Base-by-base conservation (phyloP, 2,797 vertebrate species). In the Pitangus sulphuratus region DNA sequence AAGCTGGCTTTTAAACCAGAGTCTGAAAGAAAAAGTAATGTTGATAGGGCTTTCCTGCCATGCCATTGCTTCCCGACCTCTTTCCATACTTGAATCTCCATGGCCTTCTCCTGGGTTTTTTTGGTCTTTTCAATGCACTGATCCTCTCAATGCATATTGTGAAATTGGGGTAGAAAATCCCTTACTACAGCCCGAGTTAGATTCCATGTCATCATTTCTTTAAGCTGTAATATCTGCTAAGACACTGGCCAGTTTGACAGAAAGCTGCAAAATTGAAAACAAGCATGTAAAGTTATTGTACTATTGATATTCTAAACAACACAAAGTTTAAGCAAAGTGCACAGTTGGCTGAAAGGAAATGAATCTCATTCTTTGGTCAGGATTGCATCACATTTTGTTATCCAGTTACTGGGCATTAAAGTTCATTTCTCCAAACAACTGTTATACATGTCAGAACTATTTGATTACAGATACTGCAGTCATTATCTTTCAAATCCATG, bases 301-400 rank as follows among this genome's bases (percentile, higher is more conserved):
- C 13, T 40, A n/a, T 12, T 72, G n/a, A 40, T 79, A 48, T 8
- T 70, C 80, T 90, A 87, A 97, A 86, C 87, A 88, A 11, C 45
- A 60, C 24, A 33, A 71, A 72, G 30, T 87, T 77, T 80, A 75
- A 91, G 47, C 82, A 91, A 86, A n/a, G n/a, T 80, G 50, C 77
- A 54, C 15, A 64, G 24, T 51, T 91, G n/a, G 22, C 50, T 92
- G 89, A 70, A 89, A 69, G 64, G 60, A 74, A 86, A 66, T 44
- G 19, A 80, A 83, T 44, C 45, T 87, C 66, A n/a, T 90, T 76
- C 17, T 92, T 93, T 45, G 47, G 54, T 93, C 30, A 40, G 45
- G 71, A 90, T 93, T 94, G 70, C 89, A 70, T 82, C 85, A 95
- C 30, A 76, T 35, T 42, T 64, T 8, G 1, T 91, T 90, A 88